Evolutionary conservation across 2,113 vertebrate genomes (phyloP).

Genomic region (Lipophrys pholis): DNA sequence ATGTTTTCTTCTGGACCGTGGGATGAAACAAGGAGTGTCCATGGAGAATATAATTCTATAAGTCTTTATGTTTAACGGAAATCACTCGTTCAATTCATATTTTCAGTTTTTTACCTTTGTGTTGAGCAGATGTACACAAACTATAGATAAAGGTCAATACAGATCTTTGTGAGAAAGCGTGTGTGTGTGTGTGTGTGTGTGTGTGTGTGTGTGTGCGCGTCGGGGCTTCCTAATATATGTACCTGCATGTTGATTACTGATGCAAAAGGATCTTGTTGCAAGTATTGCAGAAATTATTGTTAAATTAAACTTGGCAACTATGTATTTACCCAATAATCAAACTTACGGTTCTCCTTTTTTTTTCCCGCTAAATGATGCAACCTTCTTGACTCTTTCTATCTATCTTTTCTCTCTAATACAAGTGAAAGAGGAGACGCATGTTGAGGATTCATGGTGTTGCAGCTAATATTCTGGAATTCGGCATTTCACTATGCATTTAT

Average conservation of each 20-base stretch:
- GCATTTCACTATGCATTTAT: conserved; percentile 64
- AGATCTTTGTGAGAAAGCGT: no score
- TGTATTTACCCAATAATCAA: conserved; percentile 7
- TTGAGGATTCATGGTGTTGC: conserved; percentile 28
- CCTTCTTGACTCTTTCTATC: conserved; percentile 2
- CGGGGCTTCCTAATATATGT: background rate
- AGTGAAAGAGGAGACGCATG: conserved; percentile 22
- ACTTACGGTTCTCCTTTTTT: background rate
- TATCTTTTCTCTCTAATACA: background rate
- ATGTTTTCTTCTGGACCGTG: no score
- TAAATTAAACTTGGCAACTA: background rate
- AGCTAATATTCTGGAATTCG: conserved; percentile 53
- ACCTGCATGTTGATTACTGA: background rate
- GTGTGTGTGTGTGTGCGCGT: no score
- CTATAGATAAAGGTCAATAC: no score
- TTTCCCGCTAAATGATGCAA: conserved; percentile 20
- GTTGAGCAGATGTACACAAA: conserved; percentile 14
- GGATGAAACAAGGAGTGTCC: no score
- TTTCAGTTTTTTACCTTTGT: background rate
- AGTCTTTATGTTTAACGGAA: conserved; percentile 46
- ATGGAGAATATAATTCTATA: no score
- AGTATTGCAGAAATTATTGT: background rate
- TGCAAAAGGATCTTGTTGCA: background rate
- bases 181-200: no score
- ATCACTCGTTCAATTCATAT: conserved; percentile 15